These are phyloP conservation scores for Cephalophus harveyi DNA, from an alignment of 2,113 vertebrate genomes.

Conservation along the genomic window DNA sequence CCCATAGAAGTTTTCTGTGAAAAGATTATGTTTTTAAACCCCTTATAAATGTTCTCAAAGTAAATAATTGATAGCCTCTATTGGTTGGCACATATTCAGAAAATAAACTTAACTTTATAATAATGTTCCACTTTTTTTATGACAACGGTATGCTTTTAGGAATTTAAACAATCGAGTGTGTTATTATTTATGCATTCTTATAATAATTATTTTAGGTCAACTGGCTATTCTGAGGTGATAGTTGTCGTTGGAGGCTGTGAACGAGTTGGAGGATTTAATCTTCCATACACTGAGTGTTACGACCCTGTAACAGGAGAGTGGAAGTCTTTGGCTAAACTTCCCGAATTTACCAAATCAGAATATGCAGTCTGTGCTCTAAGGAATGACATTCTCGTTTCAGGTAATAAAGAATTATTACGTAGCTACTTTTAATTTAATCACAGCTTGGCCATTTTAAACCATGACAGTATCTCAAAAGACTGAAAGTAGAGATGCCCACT, in stretches of 20 bases:
- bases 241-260: constrained; percentile 98
- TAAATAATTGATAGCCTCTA: background rate
- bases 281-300: constrained; percentile 97
- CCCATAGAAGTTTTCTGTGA: background rate
- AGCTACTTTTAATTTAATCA: constrained; percentile 16
- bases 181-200: constrained; percentile 30
- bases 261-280: constrained; percentile 95
- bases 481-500: background rate
- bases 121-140: background rate
- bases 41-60: background rate
- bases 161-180: background rate
- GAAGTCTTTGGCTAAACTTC: constrained; percentile 97
- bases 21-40: background rate
- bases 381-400: constrained; percentile 98
- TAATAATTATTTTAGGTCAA: constrained; percentile 86
- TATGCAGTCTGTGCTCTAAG: constrained; percentile 96
- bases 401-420: constrained; percentile 75
- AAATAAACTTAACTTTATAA: background rate
- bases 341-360: constrained; percentile 98
- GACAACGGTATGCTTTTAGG: background rate
- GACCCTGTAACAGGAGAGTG: constrained; percentile 97
- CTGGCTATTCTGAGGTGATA: constrained; percentile 97
- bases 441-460: constrained; percentile 1
- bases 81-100: background rate
- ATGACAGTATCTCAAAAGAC: background rate